These are phyloP conservation scores for Limanda limanda DNA, from an alignment of 2,113 vertebrate species.

Conservation along the genomic window DNA sequence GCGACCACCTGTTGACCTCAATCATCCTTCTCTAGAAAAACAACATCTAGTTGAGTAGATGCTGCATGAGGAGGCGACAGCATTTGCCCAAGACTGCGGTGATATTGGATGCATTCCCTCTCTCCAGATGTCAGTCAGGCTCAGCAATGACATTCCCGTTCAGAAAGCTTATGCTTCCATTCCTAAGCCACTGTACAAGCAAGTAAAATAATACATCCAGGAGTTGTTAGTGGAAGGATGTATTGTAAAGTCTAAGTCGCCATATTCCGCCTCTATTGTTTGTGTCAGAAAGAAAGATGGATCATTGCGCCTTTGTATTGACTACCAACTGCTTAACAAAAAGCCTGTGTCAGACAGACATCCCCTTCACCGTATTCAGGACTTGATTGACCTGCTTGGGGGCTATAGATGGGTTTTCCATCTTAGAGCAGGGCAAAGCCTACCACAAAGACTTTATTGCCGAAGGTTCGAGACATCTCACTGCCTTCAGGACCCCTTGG, in stretches of 20 bases:
- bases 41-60: too few relatives aligned
- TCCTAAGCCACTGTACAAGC: not conserved
- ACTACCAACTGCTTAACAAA: conserved; percentile 18
- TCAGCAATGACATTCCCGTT: not conserved
- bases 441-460: too few relatives aligned
- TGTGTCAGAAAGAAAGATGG: conserved; percentile 9
- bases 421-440: too few relatives aligned
- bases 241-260: too few relatives aligned
- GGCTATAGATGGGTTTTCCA: conserved; percentile 18
- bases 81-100: too few relatives aligned
- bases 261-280: too few relatives aligned
- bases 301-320: not conserved
- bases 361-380: conserved; percentile 8
- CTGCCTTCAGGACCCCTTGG: too few relatives aligned
- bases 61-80: too few relatives aligned
- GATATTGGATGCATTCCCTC: not conserved
- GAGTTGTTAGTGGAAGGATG: conserved; percentile 14
- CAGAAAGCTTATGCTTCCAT: conserved; percentile 23
- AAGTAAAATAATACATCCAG: conserved; percentile 19
- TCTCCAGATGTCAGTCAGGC: not conserved
- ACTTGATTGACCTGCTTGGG: conserved; percentile 19
- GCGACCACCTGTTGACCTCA: too few relatives aligned
- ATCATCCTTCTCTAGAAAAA: too few relatives aligned
- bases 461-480: too few relatives aligned
- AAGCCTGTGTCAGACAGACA: conserved; percentile 1